Base-by-base conservation (phyloP, 92 coral and sea anemone species). In the Paramuricea clavata region DNA sequence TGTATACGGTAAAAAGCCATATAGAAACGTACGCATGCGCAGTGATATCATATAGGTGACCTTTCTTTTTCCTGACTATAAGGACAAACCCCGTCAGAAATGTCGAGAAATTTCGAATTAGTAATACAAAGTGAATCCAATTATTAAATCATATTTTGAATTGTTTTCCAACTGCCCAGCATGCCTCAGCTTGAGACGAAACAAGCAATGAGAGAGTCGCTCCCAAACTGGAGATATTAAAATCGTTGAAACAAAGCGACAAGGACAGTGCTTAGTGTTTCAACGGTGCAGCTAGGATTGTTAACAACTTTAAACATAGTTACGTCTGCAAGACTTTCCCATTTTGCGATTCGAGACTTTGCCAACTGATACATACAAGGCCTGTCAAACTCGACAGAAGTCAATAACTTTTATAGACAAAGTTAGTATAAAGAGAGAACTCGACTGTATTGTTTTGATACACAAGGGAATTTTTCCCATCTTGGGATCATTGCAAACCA, bases 101-200 rank as follows among this genome's bases (percentile, higher is more conserved):
- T n/a, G n/a, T n/a, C n/a, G n/a, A n/a, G n/a, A n/a, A n/a, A n/a
- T n/a, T n/a, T n/a, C n/a, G n/a, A n/a, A n/a, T n/a, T n/a, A n/a
- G n/a, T n/a, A n/a, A n/a, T n/a, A n/a, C n/a, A n/a, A n/a, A n/a
- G n/a, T n/a, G n/a, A n/a, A n/a, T n/a, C n/a, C n/a, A n/a, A n/a
- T n/a, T n/a, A n/a, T n/a, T n/a, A n/a, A n/a, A n/a, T n/a, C n/a
- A n/a, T n/a, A n/a, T 39, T 73, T 42, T 44, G 59, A 73, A 73
- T 39, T 42, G 79, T 21, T 39, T 73, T 73, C 79, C 41, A 73
- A 73, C 59, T n/a, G 23, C 62, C 2, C 62, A 54, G 62, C 27
- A 54, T 2, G 54, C 19, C 60, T 4, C 35, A 23, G 59, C 79
- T 73, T 73, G 57, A 42, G 19, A 42, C 49, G 3, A 34, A 34